Evolutionary conservation across 2,113 vertebrate genomes (phyloP), one percentile per base, ranked within the genome.

Genomic region (Semicossyphus pulcher): DNA sequence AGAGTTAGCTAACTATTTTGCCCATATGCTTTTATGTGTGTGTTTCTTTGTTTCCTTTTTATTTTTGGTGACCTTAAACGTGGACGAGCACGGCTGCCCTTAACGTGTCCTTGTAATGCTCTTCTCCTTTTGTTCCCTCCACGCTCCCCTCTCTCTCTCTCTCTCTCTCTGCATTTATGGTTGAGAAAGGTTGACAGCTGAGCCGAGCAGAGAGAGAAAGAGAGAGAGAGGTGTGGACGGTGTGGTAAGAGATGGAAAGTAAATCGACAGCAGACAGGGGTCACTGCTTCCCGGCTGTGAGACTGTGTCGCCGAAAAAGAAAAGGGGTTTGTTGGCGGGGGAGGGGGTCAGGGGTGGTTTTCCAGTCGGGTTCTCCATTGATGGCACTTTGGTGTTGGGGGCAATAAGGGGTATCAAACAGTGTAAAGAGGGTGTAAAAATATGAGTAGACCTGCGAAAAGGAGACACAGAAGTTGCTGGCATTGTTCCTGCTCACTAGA

Each of bases 251-350:
- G 36, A 65, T 58, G 56, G 60, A 61, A 69, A 68, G 71, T 61
- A 72, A 66, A 79, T 70, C 23, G 36, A 74, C 39, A 69, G 60
- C 63, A 49, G 70, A 54, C 60, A 18, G 29, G 65, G 80, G 71
- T 79, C 72, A 72, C 47, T 20, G 60, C 62, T 26, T 68, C 32
- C 29, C 20, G 4, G 14, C 16, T 42, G 2, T 21, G 41, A 74
- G 28, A 54, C 67, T 21, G 47, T 61, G 32, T 25, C 39, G 21
- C 26, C 1, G 6, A 25, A 78, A n/a, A 41, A 41, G 12, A 29
- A 52, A 58, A 47, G 15, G 11, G 3, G 6, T 15, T 25, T 23
- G 45, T n/a, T 11, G 21, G 51, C 8, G 4, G 21, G 21, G 3
- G 18, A 20, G 39, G n/a, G 12, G 5, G 10, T 21, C 25, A 18